Percentiles rank a stretch among this genome's conserved stretches.
These are phyloP conservation scores for Harpagus bidentatus DNA, from an alignment of 2,113 vertebrate species.

Conservation along the genomic window DNA sequence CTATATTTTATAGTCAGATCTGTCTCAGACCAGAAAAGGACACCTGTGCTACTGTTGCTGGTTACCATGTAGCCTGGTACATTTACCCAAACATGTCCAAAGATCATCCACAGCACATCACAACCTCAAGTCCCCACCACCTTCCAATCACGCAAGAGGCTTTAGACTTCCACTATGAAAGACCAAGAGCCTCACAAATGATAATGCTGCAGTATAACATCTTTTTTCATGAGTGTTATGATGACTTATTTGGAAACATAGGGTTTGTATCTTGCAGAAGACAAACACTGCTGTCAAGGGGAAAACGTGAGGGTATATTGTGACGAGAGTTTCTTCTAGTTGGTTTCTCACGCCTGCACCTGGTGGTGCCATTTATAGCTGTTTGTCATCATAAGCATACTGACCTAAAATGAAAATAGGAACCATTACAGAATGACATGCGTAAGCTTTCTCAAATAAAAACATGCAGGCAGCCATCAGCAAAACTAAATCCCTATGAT, in stretches of 20 bases:
- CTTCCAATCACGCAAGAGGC: background rate
- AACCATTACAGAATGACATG: background rate
- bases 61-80: background rate
- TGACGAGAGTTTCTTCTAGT: background rate
- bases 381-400: background rate
- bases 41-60: background rate
- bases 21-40: background rate
- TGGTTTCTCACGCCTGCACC: background rate
- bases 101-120: background rate
- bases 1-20: background rate
- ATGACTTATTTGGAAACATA: background rate
- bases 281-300: background rate
- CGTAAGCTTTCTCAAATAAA: background rate
- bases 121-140: background rate
- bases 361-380: constrained; percentile 7
- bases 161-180: background rate
- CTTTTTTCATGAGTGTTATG: background rate
- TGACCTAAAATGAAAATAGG: constrained; percentile 41
- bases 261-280: background rate
- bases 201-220: background rate
- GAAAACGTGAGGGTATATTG: background rate
- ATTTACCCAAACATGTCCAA: background rate
- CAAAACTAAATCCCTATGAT: constrained; percentile 20
- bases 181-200: background rate
- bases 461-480: background rate